Evolutionary conservation across 2,888 invertebrate species (phyloP), one percentile per base, ranked within the genome.

Genomic region (Gibbula magus): DNA sequence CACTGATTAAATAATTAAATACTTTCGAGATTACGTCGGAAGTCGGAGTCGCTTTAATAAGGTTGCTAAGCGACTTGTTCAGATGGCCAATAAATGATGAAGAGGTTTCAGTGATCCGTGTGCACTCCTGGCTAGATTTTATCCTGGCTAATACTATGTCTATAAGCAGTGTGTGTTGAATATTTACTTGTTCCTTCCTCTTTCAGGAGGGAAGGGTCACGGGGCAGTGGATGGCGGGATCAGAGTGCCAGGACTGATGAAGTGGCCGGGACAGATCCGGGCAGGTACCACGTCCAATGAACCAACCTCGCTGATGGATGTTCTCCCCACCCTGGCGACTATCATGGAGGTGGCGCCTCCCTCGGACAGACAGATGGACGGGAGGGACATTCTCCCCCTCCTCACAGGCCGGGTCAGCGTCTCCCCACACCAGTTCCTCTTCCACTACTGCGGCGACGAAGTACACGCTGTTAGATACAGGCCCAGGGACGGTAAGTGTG

Each of bases 191-290:
- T 7, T 13, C 13, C 13, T 45, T 8, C 80, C 10, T 61, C 51
- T 79, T 73, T 18, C 56, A 91, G 91, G 93, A 35, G 91, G 92
- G 13, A 93, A 93, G 85, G 84, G 85, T 5, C 91, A 92, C 79
- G 92, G 91, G 45, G 88, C 88, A 2, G 88, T 89, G 56, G 92
- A 93, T 81, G 93, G 93, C 13, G 93, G 92, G 10, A 90, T 93
- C 39, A 88, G 93, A 45, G 92, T 93, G 20, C 93, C 93, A 3
- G 87, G 89, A 1, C 79, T 91, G 16, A 81, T 91, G 22, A 84
- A 88, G 39, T 93, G 91, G 91, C 91, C 92, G 7, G 88, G 86
- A 2, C 80, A 81, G 16, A 79, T 92, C 13, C 83, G 88, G 13
- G 79, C 87, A 10, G 89, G 88, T 20, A 78, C 75, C 5, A 87